A percentile compares a stretch with the other conserved stretches of the same genome.
These are phyloP conservation scores for Lobophora halterata DNA, from an alignment of 2,888 invertebrate genomes.

Conservation along the genomic window DNA sequence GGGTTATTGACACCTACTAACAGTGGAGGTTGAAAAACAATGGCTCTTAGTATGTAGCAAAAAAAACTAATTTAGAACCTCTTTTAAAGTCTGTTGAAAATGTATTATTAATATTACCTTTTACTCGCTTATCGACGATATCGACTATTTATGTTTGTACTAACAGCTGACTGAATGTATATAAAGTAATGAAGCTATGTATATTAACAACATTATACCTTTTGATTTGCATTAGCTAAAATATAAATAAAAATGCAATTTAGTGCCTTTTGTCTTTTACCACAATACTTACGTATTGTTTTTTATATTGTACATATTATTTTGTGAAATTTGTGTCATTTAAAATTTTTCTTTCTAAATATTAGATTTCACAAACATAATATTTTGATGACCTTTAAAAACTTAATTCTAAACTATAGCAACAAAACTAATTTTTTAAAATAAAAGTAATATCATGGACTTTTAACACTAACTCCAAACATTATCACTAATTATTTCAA, in stretches of 20 bases:
- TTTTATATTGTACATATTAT: conserved; percentile 14
- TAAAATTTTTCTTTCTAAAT: conserved; percentile 3
- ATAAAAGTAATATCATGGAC: conserved; percentile 21
- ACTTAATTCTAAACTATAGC: conserved; percentile 3
- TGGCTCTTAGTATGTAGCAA: too few relatives aligned
- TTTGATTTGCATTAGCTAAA: conserved; percentile 20
- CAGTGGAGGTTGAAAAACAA: too few relatives aligned
- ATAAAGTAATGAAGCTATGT: too few relatives aligned
- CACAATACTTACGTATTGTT: conserved; percentile 21
- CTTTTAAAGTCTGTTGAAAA: too few relatives aligned
- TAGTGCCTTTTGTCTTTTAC: conserved; percentile 53
- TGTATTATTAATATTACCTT: too few relatives aligned
- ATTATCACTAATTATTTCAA: conserved; percentile 11
- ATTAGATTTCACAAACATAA: conserved; percentile 16
- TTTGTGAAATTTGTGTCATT: conserved; percentile 18
- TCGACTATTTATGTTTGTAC: too few relatives aligned
- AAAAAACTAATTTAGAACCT: too few relatives aligned
- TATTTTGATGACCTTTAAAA: conserved; percentile 17
- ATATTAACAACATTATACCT: too few relatives aligned
- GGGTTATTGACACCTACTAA: too few relatives aligned
- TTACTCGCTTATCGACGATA: too few relatives aligned
- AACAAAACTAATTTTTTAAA: conserved; percentile 7
- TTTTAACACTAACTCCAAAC: conserved; percentile 20
- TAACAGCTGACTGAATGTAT: too few relatives aligned
- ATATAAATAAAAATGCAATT: conserved; percentile 49